Conservation (phyloP, 2,113 vertebrate genomes). For the Pollimyrus isidori region DNA sequence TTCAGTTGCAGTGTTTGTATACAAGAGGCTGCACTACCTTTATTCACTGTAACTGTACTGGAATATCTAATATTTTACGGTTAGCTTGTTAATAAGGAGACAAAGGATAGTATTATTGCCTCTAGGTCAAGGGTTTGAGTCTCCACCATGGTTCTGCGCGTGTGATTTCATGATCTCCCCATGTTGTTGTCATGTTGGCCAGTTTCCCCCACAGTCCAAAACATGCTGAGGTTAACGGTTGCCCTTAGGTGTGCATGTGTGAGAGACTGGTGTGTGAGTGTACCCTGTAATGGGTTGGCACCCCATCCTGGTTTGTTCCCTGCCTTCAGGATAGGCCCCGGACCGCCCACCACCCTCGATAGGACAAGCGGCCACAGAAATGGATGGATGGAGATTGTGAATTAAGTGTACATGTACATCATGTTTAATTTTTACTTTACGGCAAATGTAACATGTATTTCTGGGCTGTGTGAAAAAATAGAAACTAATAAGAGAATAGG, state of each 20-base stretch:
- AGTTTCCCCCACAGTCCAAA: neutral
- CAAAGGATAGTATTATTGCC: neutral
- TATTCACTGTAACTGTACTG: neutral
- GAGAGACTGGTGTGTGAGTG: neutral
- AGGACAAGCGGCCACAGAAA: neutral
- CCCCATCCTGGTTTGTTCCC: neutral
- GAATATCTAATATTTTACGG: neutral
- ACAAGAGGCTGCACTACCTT: neutral
- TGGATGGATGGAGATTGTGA: neutral
- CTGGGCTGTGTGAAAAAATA: neutral
- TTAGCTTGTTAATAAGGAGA: too few species aligned
- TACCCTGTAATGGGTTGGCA: neutral
- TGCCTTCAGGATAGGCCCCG: neutral
- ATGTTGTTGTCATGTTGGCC: neutral
- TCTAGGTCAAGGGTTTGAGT: neutral
- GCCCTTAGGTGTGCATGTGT: neutral
- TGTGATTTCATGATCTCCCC: neutral
- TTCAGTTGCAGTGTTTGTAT: neutral
- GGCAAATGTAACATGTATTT: neutral
- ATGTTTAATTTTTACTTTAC: neutral
- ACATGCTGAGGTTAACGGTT: neutral
- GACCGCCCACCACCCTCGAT: neutral
- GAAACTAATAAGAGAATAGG: neutral
- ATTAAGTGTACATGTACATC: neutral
- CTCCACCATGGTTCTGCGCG: too few species aligned